A percentile compares a stretch with the other conserved stretches of the same genome.
phyloP scores from a whole-genome alignment of 2,888 invertebrate species.

The Lamellibrachia satsuma region DNA sequence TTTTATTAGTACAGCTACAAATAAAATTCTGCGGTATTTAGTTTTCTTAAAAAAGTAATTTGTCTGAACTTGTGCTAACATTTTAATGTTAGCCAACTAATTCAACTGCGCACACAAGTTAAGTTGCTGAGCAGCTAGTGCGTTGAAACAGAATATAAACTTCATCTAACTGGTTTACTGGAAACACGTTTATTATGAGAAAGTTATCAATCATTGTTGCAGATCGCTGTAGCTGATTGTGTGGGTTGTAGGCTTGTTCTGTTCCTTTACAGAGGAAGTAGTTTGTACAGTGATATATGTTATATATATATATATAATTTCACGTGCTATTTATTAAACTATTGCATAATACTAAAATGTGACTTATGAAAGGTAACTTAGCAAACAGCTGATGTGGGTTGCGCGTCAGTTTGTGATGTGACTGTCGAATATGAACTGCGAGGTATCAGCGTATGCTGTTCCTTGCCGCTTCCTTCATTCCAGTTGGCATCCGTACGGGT shows the following conservation, averaged over 20 bases:
- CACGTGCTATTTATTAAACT: conserved; percentile 4
- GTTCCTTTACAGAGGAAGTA: not conserved
- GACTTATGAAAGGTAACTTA: not conserved
- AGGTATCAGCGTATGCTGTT: not conserved
- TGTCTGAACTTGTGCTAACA: not conserved
- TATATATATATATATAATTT: not conserved
- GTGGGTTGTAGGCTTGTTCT: not conserved
- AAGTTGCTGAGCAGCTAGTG: not conserved
- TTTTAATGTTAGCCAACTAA: not conserved
- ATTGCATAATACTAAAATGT: conserved; percentile 7
- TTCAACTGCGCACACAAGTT: not conserved
- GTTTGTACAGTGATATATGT: not conserved
- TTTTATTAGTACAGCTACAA: not conserved
- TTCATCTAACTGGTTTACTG: not conserved
- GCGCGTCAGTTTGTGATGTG: not conserved
- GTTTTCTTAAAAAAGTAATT: not conserved
- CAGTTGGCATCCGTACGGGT: not conserved
- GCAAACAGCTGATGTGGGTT: not conserved
- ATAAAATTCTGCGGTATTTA: not conserved
- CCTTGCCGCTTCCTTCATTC: not conserved
- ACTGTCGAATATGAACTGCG: not conserved
- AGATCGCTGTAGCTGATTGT: not conserved
- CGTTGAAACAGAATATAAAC: not conserved
- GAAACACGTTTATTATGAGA: not conserved
- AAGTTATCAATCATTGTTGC: not conserved